phyloP scores from a whole-genome alignment of 2,888 invertebrate species.

The Eupithecia exiguata region DNA sequence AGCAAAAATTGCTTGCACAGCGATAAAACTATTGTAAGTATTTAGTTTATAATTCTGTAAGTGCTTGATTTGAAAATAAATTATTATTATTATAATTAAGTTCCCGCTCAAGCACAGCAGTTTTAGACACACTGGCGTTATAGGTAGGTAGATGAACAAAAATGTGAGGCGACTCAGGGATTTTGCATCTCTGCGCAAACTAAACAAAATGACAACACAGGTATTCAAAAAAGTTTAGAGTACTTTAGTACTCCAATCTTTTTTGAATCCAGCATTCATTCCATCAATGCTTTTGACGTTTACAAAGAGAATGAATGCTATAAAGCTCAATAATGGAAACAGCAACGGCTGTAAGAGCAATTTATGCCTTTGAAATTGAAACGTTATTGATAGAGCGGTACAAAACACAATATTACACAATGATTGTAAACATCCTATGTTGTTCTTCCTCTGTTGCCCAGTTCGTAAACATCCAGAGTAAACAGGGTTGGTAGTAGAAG shows the following conservation, averaged over 20 bases:
- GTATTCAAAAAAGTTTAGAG: neutral
- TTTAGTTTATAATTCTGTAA: too few relatives aligned
- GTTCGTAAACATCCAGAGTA: conserved; percentile 17
- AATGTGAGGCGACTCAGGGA: neutral
- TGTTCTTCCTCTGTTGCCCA: conserved; percentile 14
- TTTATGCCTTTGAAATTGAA: conserved; percentile 17
- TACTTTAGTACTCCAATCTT: too few relatives aligned
- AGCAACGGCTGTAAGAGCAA: neutral
- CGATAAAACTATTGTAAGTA: too few relatives aligned
- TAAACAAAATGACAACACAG: neutral
- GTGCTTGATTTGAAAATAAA: too few relatives aligned
- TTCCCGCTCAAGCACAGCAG: too few relatives aligned
- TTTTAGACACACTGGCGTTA: neutral
- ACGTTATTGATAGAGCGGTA: conserved; percentile 10
- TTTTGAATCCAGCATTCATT: too few relatives aligned
- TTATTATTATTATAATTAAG: too few relatives aligned
- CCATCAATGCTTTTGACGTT: neutral
- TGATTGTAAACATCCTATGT: conserved; percentile 24
- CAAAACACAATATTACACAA: conserved; percentile 24
- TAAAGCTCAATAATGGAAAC: conserved; percentile 2
- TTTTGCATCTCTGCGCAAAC: neutral
- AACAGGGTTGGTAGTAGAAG: conserved; percentile 10
- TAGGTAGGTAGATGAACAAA: neutral
- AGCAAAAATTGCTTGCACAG: neutral
- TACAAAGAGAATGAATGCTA: neutral